Percentiles rank a stretch among this genome's conserved stretches.
phyloP scores from a whole-genome alignment of 2,888 invertebrate genomes.

The Catonia carolina region DNA sequence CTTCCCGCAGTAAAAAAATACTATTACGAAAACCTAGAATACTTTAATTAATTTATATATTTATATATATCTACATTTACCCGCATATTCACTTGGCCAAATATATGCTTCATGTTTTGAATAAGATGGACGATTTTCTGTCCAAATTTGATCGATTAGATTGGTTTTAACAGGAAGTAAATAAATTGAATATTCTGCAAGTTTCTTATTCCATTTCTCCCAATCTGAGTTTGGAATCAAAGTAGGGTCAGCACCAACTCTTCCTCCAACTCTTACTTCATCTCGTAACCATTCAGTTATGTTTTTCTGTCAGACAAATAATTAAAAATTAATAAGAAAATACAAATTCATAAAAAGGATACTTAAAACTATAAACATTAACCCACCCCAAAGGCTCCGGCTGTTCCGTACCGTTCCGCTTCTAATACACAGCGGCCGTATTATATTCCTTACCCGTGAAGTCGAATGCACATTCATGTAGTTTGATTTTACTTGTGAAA shows the following conservation, averaged over 20 bases:
- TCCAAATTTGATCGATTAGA: constrained; percentile 75
- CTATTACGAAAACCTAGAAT: too few species aligned
- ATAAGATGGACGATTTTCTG: constrained; percentile 52
- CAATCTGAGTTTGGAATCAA: constrained; percentile 62
- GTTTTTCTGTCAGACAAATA: constrained; percentile 19
- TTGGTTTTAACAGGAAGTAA: constrained; percentile 57
- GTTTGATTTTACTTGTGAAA: too few species aligned
- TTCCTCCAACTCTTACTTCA: constrained; percentile 44
- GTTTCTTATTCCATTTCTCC: constrained; percentile 42
- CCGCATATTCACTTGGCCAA: constrained; percentile 53
- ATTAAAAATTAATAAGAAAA: not conserved
- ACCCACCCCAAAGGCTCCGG: too few species aligned
- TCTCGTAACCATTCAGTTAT: constrained; percentile 55
- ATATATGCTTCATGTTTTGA: constrained; percentile 53
- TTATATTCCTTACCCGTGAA: too few species aligned
- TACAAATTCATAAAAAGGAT: too few species aligned
- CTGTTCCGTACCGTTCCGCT: too few species aligned
- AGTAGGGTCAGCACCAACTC: constrained; percentile 69
- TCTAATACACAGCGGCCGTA: too few species aligned
- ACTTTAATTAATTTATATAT: too few species aligned
- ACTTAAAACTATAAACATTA: too few species aligned
- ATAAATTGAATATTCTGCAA: constrained; percentile 41
- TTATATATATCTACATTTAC: too few species aligned
- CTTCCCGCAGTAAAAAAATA: too few species aligned
- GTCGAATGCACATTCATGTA: too few species aligned